Conservation (phyloP, 2,797 vertebrate genomes). For the Pipistrellus pipistrellus region DNA sequence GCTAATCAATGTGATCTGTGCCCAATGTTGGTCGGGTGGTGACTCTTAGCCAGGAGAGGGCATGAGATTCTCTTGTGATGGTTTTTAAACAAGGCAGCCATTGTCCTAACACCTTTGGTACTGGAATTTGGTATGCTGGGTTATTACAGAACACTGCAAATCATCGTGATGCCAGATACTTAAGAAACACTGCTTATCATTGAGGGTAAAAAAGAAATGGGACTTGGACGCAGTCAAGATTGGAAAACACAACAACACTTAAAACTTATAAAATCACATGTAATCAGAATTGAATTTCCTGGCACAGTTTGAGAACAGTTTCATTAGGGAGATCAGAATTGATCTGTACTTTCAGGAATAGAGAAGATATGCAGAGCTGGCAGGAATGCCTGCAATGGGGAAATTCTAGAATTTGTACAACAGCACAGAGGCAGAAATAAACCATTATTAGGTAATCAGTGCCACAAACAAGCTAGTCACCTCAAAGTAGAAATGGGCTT, state of each 20-base stretch:
- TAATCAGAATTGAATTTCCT: constrained; percentile 59
- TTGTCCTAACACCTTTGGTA: not conserved
- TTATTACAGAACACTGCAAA: not conserved
- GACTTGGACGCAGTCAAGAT: not conserved
- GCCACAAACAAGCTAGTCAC: not conserved
- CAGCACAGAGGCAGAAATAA: not conserved
- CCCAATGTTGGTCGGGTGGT: not conserved
- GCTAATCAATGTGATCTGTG: not conserved
- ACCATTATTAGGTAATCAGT: not conserved
- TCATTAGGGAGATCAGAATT: constrained; percentile 40
- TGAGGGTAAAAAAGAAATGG: not conserved
- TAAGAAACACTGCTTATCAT: not conserved
- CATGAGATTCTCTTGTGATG: not conserved
- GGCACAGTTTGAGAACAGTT: not conserved
- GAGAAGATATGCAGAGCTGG: not conserved
- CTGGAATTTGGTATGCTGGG: not conserved
- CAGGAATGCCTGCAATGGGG: not conserved
- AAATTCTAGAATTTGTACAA: not conserved
- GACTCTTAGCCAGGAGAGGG: not conserved
- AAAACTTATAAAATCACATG: not conserved
- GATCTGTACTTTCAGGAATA: constrained; percentile 7
- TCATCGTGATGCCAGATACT: not conserved
- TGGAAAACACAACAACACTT: not conserved
- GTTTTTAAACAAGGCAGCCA: not conserved
- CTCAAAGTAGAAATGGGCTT: not conserved